Evolutionary conservation across 2,888 invertebrate species (phyloP).

Genomic region (Pseudococcus longispinus): DNA sequence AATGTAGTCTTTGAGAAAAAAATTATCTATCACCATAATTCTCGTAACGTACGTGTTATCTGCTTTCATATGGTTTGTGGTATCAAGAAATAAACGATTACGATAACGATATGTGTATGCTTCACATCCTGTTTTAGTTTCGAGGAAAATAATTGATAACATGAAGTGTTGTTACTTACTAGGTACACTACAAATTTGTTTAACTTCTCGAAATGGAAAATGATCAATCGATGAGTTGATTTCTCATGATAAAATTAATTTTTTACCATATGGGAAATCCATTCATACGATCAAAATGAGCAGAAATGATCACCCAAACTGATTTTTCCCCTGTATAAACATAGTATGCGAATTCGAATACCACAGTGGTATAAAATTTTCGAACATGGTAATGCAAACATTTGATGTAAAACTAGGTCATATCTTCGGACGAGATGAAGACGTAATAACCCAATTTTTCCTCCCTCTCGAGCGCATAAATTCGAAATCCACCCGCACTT

Average conservation of each 20-base stretch:
- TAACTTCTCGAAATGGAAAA: neutral
- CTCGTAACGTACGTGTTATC: neutral
- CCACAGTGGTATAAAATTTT: neutral
- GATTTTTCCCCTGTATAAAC: neutral
- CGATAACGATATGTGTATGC: neutral
- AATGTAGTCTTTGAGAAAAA: neutral
- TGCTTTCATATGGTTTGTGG: neutral
- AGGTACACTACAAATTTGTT: neutral
- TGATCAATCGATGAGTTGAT: no score
- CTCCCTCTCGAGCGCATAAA: neutral
- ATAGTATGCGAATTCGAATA: neutral
- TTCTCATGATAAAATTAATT: no score
- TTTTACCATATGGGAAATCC: neutral
- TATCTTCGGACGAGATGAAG: neutral
- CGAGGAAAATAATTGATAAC: neutral
- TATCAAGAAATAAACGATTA: neutral
- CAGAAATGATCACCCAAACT: neutral
- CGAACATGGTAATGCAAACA: neutral
- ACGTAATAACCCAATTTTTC: conserved; percentile 26
- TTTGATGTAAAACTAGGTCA: conserved; percentile 27
- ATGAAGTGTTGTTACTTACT: neutral
- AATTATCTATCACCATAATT: neutral
- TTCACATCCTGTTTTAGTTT: neutral
- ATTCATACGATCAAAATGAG: neutral
- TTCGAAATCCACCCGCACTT: neutral